A percentile compares a stretch with the other conserved stretches of the same genome.
These are phyloP conservation scores for Scomber colias DNA, from an alignment of 2,113 vertebrate genomes.

Conservation along the genomic window DNA sequence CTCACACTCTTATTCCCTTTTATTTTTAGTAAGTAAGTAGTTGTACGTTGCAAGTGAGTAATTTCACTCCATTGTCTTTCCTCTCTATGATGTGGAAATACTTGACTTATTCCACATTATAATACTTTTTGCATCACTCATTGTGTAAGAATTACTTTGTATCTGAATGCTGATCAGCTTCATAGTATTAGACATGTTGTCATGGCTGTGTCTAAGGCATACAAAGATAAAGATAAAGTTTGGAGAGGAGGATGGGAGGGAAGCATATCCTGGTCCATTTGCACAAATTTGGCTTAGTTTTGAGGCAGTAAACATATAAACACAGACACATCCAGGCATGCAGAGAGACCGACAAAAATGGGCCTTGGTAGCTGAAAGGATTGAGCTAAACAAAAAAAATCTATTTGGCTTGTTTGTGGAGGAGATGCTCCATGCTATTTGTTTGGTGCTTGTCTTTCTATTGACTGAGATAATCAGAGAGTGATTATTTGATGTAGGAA, in stretches of 20 bases:
- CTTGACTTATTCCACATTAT: slow-evolving; percentile 70
- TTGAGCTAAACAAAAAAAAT: slow-evolving; percentile 84
- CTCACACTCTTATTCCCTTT: neutral
- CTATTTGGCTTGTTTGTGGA: slow-evolving; percentile 86
- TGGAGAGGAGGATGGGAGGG: neutral
- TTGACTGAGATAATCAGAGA: slow-evolving; percentile 68
- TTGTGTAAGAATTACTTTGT: neutral
- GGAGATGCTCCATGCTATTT: slow-evolving; percentile 82
- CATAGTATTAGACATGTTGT: slow-evolving; percentile 77
- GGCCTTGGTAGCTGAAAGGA: slow-evolving; percentile 71
- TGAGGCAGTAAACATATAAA: slow-evolving; percentile 80
- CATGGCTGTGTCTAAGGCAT: slow-evolving; percentile 79
- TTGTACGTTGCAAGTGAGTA: too few relatives aligned
- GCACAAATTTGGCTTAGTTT: slow-evolving; percentile 89
- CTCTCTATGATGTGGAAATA: slow-evolving; percentile 70
- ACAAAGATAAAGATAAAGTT: slow-evolving; percentile 9
- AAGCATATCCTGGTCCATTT: slow-evolving; percentile 68
- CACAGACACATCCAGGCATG: slow-evolving; percentile 78
- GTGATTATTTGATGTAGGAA: slow-evolving; percentile 49
- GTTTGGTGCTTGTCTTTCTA: slow-evolving; percentile 44
- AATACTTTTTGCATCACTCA: slow-evolving; percentile 8
- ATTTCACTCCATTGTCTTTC: slow-evolving; percentile 65
- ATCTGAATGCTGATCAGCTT: slow-evolving; percentile 15
- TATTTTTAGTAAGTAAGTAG: too few relatives aligned
- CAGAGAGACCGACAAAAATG: slow-evolving; percentile 4